Conservation (phyloP, 2,113 vertebrate genomes). For the Okapia johnstoni region DNA sequence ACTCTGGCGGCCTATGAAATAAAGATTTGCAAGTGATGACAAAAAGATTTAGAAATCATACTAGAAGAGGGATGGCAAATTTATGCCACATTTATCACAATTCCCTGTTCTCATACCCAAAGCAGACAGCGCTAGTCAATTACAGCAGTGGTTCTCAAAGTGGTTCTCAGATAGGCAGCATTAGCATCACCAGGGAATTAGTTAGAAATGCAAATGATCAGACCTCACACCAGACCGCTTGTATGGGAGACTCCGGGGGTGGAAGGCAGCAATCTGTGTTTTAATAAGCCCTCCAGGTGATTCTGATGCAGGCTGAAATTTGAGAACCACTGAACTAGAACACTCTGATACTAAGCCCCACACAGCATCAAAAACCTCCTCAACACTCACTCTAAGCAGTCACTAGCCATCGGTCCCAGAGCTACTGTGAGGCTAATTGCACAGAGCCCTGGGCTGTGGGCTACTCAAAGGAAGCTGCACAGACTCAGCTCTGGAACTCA, state of each 20-base stretch:
- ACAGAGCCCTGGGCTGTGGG: background rate
- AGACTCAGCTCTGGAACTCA: background rate
- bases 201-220: background rate
- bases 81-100: background rate
- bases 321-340: background rate
- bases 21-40: background rate
- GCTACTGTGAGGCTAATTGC: background rate
- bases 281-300: conserved; percentile 21
- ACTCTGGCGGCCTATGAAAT: background rate
- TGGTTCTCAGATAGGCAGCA: background rate
- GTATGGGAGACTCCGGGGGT: background rate
- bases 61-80: background rate
- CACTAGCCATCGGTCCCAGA: background rate
- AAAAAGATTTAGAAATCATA: background rate
- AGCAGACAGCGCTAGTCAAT: background rate
- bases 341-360: background rate
- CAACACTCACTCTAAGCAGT: background rate
- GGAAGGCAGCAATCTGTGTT: background rate
- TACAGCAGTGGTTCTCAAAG: background rate
- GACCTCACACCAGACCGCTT: background rate
- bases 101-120: background rate
- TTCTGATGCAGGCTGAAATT: background rate
- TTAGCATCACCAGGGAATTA: background rate
- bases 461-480: background rate
- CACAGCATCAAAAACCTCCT: background rate